Evolutionary conservation across 2,888 invertebrate genomes (phyloP), one percentile per base, ranked within the genome.

Genomic region (Dorcus parallelipipedus): DNA sequence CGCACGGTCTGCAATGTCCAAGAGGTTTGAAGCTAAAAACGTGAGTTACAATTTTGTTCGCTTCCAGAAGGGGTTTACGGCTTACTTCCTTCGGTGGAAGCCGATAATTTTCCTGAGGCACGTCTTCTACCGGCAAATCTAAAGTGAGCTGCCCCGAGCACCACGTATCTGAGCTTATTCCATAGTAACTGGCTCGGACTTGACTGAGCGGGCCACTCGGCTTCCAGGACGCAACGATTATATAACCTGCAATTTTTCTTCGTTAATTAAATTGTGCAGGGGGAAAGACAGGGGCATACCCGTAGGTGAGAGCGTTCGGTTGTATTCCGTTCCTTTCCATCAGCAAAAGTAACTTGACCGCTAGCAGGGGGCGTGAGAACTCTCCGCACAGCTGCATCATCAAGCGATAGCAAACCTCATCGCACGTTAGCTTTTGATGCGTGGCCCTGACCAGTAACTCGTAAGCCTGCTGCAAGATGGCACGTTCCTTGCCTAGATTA

Each of bases 371-470:
- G 73, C 95, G 86, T 57, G 93, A 93, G 76, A 97, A 93, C 64
- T 93, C 88, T 5, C 98, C 97, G 79, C 98, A 99, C 23, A 99
- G 82, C 78, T 98, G 97, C 94, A 99, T 97, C 89, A 99, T 92
- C 52, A 97, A 92, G 60, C 99, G 86, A 78, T 97, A 99, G 80
- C 98, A 98, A 52, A 98, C 93, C 84, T 97, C 97, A 80, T 97
- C 97, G 71, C 93, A 93, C 41, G 91, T 89, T 61, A 97, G 86
- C 70, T 89, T 85, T 56, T 92, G 83, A 67, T 90, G 89, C 65
- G 95, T 93, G 73, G 97, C 94, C 66, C 90, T 86, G 49, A 91
- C 90, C 43, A 99, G 81, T 51, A 97, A 80, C 72, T 95, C 93
- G 73, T 92, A 95, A 0, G 96, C 95, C 57, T 86, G 82, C 50